Percentiles rank a stretch among this genome's conserved stretches.
These are phyloP conservation scores for Dynastes tityus DNA, from an alignment of 2,888 invertebrate species.

Conservation along the genomic window DNA sequence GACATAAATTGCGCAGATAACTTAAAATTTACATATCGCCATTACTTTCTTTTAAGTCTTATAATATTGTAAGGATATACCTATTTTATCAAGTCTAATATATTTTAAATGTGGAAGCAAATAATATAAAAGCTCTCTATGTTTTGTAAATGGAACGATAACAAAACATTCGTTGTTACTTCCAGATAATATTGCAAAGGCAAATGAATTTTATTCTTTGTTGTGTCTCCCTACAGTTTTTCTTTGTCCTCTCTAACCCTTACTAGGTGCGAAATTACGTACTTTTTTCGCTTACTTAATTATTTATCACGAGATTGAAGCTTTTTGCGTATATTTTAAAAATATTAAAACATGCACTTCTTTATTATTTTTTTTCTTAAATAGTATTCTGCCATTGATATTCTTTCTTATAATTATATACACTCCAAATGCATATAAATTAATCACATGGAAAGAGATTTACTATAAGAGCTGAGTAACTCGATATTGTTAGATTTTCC, in stretches of 20 bases:
- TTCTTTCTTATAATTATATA: constrained; percentile 16
- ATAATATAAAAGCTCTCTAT: constrained; percentile 6
- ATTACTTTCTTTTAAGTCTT: constrained; percentile 14
- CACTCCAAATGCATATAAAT: constrained; percentile 24
- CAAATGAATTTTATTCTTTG: constrained; percentile 8
- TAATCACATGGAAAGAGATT: constrained; percentile 37
- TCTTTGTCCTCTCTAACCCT: neutral
- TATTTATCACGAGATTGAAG: constrained; percentile 33
- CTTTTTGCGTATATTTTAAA: constrained; percentile 30
- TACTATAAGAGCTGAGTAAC: neutral
- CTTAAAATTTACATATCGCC: constrained; percentile 29
- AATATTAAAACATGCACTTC: constrained; percentile 43
- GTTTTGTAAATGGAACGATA: constrained; percentile 7
- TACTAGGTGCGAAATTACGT: constrained; percentile 23
- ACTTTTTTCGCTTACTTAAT: constrained; percentile 10
- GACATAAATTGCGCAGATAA: constrained; percentile 15
- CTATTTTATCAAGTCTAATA: constrained; percentile 24
- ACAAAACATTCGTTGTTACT: constrained; percentile 42
- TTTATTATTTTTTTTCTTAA: constrained; percentile 33
- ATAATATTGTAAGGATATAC: constrained; percentile 5
- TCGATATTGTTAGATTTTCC: constrained; percentile 21
- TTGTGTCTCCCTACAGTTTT: neutral
- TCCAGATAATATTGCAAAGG: constrained; percentile 26
- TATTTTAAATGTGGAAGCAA: constrained; percentile 34
- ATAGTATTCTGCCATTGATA: constrained; percentile 42